Conservation (phyloP, 2,113 vertebrate genomes). For the Ahaetulla prasina region DNA sequence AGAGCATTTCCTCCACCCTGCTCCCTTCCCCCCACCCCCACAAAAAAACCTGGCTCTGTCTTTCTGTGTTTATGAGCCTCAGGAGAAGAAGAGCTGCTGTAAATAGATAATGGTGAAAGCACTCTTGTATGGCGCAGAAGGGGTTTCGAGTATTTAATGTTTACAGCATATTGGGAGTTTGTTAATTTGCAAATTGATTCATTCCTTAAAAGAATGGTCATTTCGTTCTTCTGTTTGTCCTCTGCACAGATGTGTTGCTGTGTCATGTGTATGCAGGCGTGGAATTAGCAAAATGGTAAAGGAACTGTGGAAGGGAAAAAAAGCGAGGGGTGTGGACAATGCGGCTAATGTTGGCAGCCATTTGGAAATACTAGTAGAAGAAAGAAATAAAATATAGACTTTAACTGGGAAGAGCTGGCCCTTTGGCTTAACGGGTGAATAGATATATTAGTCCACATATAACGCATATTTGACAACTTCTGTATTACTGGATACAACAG, state of each 20-base stretch:
- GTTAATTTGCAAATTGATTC: slow-evolving; percentile 70
- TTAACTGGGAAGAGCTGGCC: slow-evolving; percentile 30
- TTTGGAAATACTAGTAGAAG: slow-evolving; percentile 38
- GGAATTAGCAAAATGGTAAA: not conserved
- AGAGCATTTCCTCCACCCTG: slow-evolving; percentile 66
- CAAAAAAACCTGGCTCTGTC: slow-evolving; percentile 51
- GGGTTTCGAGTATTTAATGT: slow-evolving; percentile 65
- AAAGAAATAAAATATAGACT: slow-evolving; percentile 39
- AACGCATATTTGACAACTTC: slow-evolving; percentile 34
- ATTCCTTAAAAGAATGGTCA: slow-evolving; percentile 64
- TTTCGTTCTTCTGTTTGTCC: slow-evolving; percentile 52
- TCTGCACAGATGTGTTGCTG: slow-evolving; percentile 51
- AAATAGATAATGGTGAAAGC: slow-evolving; percentile 81
- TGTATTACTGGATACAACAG: slow-evolving; percentile 29
- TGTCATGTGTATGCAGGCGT: not conserved
- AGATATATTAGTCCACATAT: slow-evolving; percentile 39
- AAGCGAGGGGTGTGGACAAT: not conserved
- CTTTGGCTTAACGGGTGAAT: slow-evolving; percentile 30
- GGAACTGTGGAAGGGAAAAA: not conserved
- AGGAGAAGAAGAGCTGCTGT: slow-evolving; percentile 74
- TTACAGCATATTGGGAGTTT: slow-evolving; percentile 68
- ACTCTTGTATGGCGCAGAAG: slow-evolving; percentile 62
- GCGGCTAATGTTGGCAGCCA: slow-evolving; percentile 39
- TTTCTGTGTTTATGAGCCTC: slow-evolving; percentile 74
- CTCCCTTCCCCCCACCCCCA: not conserved